A percentile compares a stretch with the other conserved stretches of the same genome.
These are phyloP conservation scores for Rhincodon typus DNA, from an alignment of 2,797 vertebrate species.

Conservation along the genomic window DNA sequence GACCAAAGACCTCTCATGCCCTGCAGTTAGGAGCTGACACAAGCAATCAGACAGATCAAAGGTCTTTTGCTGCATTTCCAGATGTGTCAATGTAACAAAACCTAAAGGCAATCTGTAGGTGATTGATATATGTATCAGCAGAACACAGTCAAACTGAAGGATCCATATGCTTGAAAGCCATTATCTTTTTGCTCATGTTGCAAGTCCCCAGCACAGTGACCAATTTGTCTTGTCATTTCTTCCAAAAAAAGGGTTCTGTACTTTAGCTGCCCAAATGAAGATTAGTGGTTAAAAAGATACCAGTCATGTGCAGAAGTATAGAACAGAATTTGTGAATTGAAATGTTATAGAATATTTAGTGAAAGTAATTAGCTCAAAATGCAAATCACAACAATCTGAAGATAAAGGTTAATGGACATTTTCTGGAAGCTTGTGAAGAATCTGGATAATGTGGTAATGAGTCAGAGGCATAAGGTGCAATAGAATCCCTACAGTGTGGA, in stretches of 20 bases:
- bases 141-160: neutral
- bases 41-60: conserved; percentile 7
- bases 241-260: neutral
- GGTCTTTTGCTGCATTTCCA: neutral
- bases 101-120: neutral
- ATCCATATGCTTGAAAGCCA: neutral
- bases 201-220: neutral
- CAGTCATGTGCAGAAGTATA: neutral
- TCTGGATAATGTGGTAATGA: neutral
- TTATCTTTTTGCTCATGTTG: neutral
- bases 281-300: neutral
- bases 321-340: neutral
- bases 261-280: neutral
- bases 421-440: neutral
- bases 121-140: neutral
- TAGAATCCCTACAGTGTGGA: too few species aligned
- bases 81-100: conserved; percentile 21
- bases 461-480: neutral
- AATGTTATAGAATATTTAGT: neutral
- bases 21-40: neutral
- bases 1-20: neutral
- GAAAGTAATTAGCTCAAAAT: neutral
- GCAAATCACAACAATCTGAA: neutral
- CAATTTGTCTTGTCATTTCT: neutral
- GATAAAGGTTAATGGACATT: neutral